Evolutionary conservation across 1,140 invertebrate species (phyloP), one percentile per base, ranked within the genome.

Genomic region (Cotesia chilonis): DNA sequence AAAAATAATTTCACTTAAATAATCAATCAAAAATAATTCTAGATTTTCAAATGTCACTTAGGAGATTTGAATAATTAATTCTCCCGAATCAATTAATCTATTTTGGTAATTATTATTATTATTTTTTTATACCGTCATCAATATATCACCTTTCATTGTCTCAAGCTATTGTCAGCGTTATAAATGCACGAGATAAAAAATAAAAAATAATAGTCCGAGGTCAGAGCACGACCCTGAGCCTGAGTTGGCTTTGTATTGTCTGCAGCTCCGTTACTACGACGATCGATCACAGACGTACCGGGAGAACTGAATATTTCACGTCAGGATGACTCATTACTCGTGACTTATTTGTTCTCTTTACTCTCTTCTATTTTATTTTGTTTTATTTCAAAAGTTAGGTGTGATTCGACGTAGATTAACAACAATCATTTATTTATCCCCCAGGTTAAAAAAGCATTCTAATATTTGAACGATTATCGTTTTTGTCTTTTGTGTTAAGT

Each of bases 291-390:
- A 59, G 57, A 59, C 57, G 20, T 59, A 59, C 57, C 57, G 6
- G 17, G 57, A 59, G 14, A 59, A 59, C 17, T 59, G 17, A 59
- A 59, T 59, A 59, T 59, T 59, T 59, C 57, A 59, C 57, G 57
- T 59, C 57, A 20, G 28, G 57, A 59, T 59, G 57, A 59, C 57
- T 59, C 57, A 59, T 59, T 59, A 59, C 57, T 59, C 57, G 57
- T 59, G 57, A 59, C 57, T 59, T 59, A 59, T 59, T 59, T 59
- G 3, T 59, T 59, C 17, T 14, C 17, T 20, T 17, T 5, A 14
- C 17, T 55, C 17, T 55, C 17, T 55, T 55, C n/a, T 59, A 17
- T 20, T 59, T 59, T 59, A 20, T 20, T 59, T 55, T 55, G 10
- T 5, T 55, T n/a, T 20, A 12, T 55, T 4, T 59, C 14, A 35